These are phyloP conservation scores for Peromyscus californicus DNA, from an alignment of 2,113 vertebrate species.

Conservation along the genomic window DNA sequence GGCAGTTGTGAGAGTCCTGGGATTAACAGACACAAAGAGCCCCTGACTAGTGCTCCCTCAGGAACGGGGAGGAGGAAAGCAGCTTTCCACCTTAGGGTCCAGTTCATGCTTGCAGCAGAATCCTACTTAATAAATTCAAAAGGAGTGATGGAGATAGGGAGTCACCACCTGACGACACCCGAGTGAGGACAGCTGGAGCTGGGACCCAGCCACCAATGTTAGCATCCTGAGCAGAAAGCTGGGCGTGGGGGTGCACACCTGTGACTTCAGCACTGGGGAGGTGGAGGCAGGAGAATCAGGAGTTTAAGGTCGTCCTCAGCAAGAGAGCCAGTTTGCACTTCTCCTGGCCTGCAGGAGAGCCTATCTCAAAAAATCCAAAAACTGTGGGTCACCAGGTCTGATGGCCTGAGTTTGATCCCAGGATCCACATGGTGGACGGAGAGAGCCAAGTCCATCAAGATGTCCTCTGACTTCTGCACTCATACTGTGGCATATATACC, in stretches of 20 bases:
- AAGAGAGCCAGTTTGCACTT: neutral
- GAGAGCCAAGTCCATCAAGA: too few species aligned
- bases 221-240: neutral
- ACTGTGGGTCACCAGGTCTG: neutral
- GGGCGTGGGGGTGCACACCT: neutral
- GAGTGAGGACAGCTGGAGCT: neutral
- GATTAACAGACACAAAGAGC: neutral
- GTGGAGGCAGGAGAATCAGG: neutral
- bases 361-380: neutral
- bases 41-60: neutral
- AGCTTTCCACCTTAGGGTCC: neutral
- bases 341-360: neutral
- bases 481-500: too few species aligned
- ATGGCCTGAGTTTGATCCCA: neutral
- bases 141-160: neutral
- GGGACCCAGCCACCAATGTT: neutral
- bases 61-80: neutral
- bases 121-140: neutral
- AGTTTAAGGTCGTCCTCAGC: neutral
- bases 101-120: neutral
- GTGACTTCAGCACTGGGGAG: neutral
- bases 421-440: too few species aligned
- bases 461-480: too few species aligned
- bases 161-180: neutral
- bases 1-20: neutral